Evolutionary conservation across 92 coral and sea anemone genomes (phyloP), one percentile per base, ranked within the genome.

Genomic region (Actinostola sp.): DNA sequence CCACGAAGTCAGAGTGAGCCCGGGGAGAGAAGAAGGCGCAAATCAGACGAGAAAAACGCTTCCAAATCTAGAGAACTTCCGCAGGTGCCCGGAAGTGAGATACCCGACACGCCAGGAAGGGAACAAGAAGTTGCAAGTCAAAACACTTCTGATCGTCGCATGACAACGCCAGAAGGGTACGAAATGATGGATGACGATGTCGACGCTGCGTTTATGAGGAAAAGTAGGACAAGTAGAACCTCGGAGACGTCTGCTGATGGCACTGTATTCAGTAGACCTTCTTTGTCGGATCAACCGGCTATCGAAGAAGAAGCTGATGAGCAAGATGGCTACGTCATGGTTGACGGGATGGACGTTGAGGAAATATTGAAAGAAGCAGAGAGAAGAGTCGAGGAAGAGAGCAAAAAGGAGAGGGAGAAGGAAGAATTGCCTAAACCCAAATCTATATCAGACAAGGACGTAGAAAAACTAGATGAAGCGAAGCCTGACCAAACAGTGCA

Each of bases 1-100:
- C 85, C 82, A 27, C 81, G 88, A 34, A 87, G 81, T 67, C 78
- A 45, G 25, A 91, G 92, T 65, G 73, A 78, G 73, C 92, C 97
- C 9, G 70, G 81, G 8, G 21, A 31, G 1, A 30, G 31, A 17
- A 54, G 64, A 20, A 45, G 72, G 33, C 57, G 60, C 13, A 73
- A 53, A 28, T 53, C 46, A 53, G 73, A 42, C 16, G 81, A 71
- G 1, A 71, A 32, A 44, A 25, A 14, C 8, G 75, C 52, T 70
- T 16, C 30, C 2, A 42, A 41, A 56, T 41, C 30, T 12, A 71
- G 55, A 58, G 65, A 58, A 51, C 66, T 71, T 55, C 66, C 66
- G 21, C 8, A 25, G 4, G 56, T 55, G n/a, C 66, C 66, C 55
- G 54, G 45, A 68, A 49, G 19, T 33, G 61, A 13, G 21, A 71